Evolutionary conservation across 2,888 invertebrate genomes (phyloP), one percentile per base, ranked within the genome.

Genomic region (Yponomeuta evonymella): DNA sequence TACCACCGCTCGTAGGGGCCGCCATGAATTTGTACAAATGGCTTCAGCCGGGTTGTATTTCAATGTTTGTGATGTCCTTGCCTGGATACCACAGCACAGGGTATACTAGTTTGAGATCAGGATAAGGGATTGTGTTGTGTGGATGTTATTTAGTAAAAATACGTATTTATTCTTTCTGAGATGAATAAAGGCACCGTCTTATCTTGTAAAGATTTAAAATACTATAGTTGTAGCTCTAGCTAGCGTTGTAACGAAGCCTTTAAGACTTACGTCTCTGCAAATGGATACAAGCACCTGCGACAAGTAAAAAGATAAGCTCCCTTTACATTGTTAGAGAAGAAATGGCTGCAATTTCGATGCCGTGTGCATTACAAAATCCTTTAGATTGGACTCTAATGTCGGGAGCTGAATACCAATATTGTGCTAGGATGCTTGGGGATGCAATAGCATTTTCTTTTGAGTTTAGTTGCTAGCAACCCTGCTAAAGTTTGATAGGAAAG

Each of bases 251-350:
- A 65, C 65, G 29, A 65, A 4, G 29, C 12, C 33, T 11, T 65
- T 65, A 65, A 30, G 12, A 58, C 51, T 58, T 58, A 58, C 15
- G 51, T 58, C 51, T 15, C 51, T 15, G 15, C 51, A 58, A 58
- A 58, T 58, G 51, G 51, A 58, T 58, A 58, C 51, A 58, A 58
- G 33, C 65, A 65, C 65, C 65, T 65, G 65, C 65, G 65, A 65
- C 33, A 33, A 30, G 65, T 65, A 65, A 12, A 48, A 48, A 51
- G 23, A 69, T 69, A 51, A 65, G 65, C 51, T 58, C 51, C 51
- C 15, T 58, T 58, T 58, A 58, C 51, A 58, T 58, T 58, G 51
- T 58, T 58, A 58, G 51, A 58, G 15, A 58, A 58, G 51, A 58
- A 58, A 58, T 58, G 51, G 51, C 15, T 58, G 51, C 51, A 58